A percentile compares a stretch with the other conserved stretches of the same genome.
phyloP scores from a whole-genome alignment of 1,140 invertebrate species.

The Drosophila persimilis region DNA sequence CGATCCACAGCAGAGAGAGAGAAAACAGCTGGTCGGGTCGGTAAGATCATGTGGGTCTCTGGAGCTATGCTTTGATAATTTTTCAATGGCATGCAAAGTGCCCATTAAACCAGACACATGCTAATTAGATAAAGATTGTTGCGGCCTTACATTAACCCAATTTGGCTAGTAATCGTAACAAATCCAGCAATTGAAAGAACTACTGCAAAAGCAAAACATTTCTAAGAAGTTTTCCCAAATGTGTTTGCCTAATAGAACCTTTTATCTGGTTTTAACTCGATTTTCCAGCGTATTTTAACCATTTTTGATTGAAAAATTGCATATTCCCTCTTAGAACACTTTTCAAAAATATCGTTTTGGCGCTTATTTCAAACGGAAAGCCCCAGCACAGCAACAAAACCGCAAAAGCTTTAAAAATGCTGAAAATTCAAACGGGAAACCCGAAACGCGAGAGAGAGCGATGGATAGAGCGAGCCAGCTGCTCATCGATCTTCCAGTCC shows the following conservation, averaged over 20 bases:
- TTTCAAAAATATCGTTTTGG: conserved; percentile 19
- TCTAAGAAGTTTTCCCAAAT: not conserved
- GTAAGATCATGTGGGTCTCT: conserved; percentile 10
- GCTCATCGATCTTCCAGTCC: conserved; percentile 38
- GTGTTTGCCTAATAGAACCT: not conserved
- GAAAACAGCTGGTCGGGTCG: conserved; percentile 53
- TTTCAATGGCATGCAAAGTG: conserved; percentile 78
- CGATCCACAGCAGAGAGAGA: conserved; percentile 41
- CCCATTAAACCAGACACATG: conserved; percentile 67
- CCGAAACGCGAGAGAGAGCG: conserved; percentile 1
- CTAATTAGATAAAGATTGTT: conserved; percentile 61
- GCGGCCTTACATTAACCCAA: conserved; percentile 38
- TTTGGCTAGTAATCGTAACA: not conserved
- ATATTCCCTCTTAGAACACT: not conserved
- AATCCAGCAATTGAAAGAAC: not conserved
- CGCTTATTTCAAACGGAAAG: conserved; percentile 44
- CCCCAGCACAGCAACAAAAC: conserved; percentile 34
- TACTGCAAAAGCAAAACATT: not conserved
- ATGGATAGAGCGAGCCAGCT: conserved; percentile 10
- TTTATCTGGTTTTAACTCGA: not conserved
- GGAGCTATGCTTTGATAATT: conserved; percentile 71
- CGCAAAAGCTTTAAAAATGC: conserved; percentile 45
- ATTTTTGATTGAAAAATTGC: not conserved
- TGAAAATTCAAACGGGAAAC: conserved; percentile 28
- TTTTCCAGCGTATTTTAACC: not conserved